Evolutionary conservation across 1,140 invertebrate genomes (phyloP).

Genomic region (Drosophila sp.): DNA sequence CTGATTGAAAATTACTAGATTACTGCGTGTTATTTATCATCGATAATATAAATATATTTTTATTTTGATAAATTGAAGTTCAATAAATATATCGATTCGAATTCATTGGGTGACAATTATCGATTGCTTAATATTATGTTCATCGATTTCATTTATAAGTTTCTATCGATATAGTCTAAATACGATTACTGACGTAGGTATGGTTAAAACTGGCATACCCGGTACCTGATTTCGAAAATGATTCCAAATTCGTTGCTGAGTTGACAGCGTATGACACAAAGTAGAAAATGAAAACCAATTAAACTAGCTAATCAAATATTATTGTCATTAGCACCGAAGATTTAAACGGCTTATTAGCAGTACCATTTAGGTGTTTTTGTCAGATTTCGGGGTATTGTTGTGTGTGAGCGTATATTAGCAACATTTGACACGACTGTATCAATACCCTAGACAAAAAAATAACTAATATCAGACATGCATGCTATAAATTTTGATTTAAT

Average conservation of each 20-base stretch:
- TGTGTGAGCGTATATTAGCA: constrained; percentile 6
- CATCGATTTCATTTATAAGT: not conserved
- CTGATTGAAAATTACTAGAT: no score
- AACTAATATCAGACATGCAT: no score
- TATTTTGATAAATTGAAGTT: no score
- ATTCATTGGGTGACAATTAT: no score
- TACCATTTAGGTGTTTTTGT: constrained; percentile 70
- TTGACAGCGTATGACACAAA: constrained; percentile 69
- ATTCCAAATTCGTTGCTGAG: constrained; percentile 3
- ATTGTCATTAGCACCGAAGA: constrained; percentile 73
- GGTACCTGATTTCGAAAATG: not conserved
- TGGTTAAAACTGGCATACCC: not conserved
- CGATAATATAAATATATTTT: no score
- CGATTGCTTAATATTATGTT: no score
- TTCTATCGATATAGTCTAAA: not conserved
- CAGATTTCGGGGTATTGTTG: constrained; percentile 23
- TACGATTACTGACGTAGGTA: not conserved
- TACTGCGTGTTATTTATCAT: no score
- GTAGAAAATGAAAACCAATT: constrained; percentile 73
- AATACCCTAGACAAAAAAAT: constrained; percentile 7
- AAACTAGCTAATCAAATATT: constrained; percentile 78
- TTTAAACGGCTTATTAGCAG: constrained; percentile 80
- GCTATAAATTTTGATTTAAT: no score
- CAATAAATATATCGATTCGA: no score
- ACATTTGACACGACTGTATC: not conserved